Evolutionary conservation across 92 coral and sea anemone species (phyloP).

Genomic region (Epizoanthus stellaris): DNA sequence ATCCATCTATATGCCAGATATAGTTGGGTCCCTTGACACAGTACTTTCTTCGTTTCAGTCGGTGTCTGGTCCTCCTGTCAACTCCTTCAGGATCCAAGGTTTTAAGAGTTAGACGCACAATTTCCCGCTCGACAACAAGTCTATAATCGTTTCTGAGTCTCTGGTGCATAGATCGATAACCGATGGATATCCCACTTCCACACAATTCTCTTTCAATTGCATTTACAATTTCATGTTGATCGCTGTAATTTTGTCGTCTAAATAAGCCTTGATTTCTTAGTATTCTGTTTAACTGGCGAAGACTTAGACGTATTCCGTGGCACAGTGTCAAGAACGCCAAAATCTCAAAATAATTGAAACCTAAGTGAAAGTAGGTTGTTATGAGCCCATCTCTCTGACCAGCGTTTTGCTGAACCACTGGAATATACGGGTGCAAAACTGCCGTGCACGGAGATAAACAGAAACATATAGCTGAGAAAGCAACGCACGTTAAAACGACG

Average conservation of each 20-base stretch:
- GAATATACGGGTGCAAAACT: constrained; percentile 47
- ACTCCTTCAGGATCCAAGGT: constrained; percentile 52
- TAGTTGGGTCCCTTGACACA: constrained; percentile 20
- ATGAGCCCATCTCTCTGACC: constrained; percentile 33
- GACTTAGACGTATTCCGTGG: constrained; percentile 46
- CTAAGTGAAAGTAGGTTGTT: constrained; percentile 39
- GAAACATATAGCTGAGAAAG: not conserved
- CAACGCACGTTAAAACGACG: constrained; percentile 2
- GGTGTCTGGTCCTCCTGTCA: constrained; percentile 14
- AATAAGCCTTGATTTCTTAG: constrained; percentile 44
- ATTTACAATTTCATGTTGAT: constrained; percentile 39
- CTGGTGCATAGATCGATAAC: constrained; percentile 57
- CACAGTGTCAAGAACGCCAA: constrained; percentile 20
- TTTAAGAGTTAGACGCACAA: constrained; percentile 38
- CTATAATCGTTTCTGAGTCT: constrained; percentile 40
- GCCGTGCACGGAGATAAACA: constrained; percentile 34
- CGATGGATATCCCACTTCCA: constrained; percentile 52
- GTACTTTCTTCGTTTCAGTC: constrained; percentile 22
- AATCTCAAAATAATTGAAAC: constrained; percentile 44
- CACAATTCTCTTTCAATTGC: constrained; percentile 43
- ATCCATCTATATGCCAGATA: constrained; percentile 42
- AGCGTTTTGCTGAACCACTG: constrained; percentile 33
- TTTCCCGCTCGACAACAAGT: constrained; percentile 49
- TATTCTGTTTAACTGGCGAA: constrained; percentile 54
- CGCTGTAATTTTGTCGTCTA: constrained; percentile 27